phyloP scores from a whole-genome alignment of 2,888 invertebrate genomes.

The Ectemnius cavifrons region DNA sequence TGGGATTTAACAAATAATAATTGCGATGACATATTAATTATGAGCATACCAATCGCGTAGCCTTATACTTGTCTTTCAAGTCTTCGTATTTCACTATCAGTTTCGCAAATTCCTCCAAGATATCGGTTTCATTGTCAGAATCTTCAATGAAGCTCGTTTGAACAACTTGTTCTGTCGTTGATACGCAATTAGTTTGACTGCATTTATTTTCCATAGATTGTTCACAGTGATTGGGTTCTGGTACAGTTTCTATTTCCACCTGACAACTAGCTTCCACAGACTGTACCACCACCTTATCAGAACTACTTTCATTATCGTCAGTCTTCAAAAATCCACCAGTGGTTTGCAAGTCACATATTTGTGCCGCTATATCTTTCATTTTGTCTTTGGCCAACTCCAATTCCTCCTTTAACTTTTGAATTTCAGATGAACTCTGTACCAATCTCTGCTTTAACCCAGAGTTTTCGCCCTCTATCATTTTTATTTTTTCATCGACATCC shows the following conservation, averaged over 20 bases:
- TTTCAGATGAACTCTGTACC: constrained; percentile 44
- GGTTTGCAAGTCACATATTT: constrained; percentile 45
- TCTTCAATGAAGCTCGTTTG: constrained; percentile 48
- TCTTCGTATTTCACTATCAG: constrained; percentile 39
- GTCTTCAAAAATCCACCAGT: background rate
- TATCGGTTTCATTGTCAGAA: constrained; percentile 26
- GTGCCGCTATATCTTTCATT: constrained; percentile 50
- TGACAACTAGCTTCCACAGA: constrained; percentile 37
- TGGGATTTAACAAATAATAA: too few species aligned
- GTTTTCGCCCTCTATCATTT: constrained; percentile 53
- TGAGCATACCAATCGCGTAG: background rate
- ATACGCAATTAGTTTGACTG: constrained; percentile 48
- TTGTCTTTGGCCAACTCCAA: constrained; percentile 54
- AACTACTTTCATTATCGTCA: background rate
- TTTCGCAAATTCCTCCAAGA: constrained; percentile 33
- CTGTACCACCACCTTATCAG: constrained; percentile 7
- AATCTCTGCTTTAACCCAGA: constrained; percentile 52
- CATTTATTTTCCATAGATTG: constrained; percentile 35
- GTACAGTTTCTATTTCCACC: background rate
- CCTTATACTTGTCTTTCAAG: constrained; percentile 6
- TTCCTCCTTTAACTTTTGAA: constrained; percentile 48
- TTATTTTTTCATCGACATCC: constrained; percentile 33
- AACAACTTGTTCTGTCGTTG: constrained; percentile 30
- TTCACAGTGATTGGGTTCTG: background rate
- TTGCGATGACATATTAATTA: constrained; percentile 5